These are phyloP conservation scores for Eubucco bourcierii DNA, from an alignment of 2,113 vertebrate species.

Conservation along the genomic window DNA sequence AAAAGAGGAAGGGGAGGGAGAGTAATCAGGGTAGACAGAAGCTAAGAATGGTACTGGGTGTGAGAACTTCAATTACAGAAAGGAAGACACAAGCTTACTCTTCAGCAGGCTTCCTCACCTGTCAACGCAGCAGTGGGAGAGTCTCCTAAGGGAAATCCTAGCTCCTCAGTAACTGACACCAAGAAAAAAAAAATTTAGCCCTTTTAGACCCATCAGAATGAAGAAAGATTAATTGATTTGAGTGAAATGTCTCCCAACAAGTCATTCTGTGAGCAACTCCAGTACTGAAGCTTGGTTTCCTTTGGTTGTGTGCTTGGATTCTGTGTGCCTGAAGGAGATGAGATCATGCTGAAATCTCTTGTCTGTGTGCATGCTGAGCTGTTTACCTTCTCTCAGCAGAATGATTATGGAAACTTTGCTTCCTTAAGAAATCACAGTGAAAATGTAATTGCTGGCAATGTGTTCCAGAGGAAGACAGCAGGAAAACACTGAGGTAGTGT, in stretches of 20 bases:
- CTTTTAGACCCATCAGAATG: neutral
- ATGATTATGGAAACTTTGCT: neutral
- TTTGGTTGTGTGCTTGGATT: neutral
- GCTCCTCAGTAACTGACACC: neutral
- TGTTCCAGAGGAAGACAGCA: neutral
- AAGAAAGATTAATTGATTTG: neutral
- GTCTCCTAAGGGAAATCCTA: conserved; percentile 60
- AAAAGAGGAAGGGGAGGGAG: conserved; percentile 62
- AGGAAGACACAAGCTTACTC: conserved; percentile 41
- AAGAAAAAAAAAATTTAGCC: neutral
- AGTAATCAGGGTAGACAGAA: conserved; percentile 51
- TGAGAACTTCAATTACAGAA: conserved; percentile 50
- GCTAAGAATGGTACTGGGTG: conserved; percentile 10
- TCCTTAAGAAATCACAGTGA: neutral
- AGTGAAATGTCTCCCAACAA: neutral
- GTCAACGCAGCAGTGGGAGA: conserved; percentile 20
- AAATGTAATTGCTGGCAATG: neutral
- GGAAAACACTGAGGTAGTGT: neutral
- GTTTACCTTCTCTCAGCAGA: neutral
- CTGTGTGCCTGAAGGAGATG: neutral
- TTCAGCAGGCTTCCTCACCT: conserved; percentile 41
- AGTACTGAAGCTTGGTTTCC: neutral
- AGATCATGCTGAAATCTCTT: neutral
- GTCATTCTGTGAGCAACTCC: neutral
- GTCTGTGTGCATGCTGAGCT: neutral